A percentile compares a stretch with the other conserved stretches of the same genome.
phyloP scores from a whole-genome alignment of 2,888 invertebrate genomes.

The Brachylomia viminalis region DNA sequence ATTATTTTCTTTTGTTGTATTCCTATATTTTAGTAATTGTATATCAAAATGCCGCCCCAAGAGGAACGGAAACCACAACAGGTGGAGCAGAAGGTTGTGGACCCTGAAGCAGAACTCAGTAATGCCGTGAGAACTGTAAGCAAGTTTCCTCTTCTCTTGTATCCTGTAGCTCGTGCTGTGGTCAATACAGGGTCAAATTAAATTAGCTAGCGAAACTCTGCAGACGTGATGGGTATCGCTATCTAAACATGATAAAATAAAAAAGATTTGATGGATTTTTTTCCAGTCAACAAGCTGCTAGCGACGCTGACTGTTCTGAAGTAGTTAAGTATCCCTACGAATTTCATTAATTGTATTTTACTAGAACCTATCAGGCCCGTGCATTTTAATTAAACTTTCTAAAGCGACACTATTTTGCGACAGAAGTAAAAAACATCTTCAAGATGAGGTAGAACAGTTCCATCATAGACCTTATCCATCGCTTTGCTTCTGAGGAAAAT shows the following conservation, averaged over 20 bases:
- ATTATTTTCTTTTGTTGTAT: slow-evolving; percentile 49
- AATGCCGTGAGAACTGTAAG: slow-evolving; percentile 85
- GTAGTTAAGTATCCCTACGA: background rate
- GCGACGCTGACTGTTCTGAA: background rate
- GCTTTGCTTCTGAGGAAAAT: background rate
- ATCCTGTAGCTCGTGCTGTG: background rate
- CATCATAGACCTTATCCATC: background rate
- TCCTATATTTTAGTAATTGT: slow-evolving; percentile 45
- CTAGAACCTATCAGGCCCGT: background rate
- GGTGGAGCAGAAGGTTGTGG: slow-evolving; percentile 82
- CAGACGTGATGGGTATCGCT: too few species aligned
- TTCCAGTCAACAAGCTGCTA: background rate
- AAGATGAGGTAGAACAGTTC: background rate
- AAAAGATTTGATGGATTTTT: too few species aligned
- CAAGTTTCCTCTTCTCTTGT: background rate
- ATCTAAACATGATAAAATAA: too few species aligned
- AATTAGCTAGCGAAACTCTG: too few species aligned
- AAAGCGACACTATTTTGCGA: background rate
- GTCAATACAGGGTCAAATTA: background rate
- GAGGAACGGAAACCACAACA: slow-evolving; percentile 70
- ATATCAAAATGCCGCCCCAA: slow-evolving; percentile 78
- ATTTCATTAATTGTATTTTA: background rate
- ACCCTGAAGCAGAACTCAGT: slow-evolving; percentile 87
- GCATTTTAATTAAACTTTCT: background rate
- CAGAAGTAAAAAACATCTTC: background rate